Percentiles rank a stretch among this genome's conserved stretches.
Conservation (phyloP, 2,888 invertebrate species). For the Andrena bucephala region DNA sequence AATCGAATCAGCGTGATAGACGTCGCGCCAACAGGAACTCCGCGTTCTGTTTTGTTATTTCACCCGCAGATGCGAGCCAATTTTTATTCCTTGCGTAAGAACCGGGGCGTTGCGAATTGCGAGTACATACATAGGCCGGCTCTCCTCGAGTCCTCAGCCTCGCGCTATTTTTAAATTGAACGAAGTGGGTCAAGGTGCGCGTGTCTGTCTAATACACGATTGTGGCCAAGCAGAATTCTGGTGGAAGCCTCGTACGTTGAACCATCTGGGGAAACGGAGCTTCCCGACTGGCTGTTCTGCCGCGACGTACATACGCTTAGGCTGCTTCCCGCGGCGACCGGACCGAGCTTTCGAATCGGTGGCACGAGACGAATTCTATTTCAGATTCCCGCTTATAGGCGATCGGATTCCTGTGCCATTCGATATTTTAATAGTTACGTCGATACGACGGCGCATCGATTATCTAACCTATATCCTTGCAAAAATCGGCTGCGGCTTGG, state of each 20-base stretch:
- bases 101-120: slow-evolving; percentile 6
- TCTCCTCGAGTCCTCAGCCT: slow-evolving; percentile 33
- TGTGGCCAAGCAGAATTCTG: slow-evolving; percentile 6
- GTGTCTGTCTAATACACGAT: slow-evolving; percentile 6
- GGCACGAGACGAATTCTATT: slow-evolving; percentile 41
- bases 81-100: slow-evolving; percentile 45
- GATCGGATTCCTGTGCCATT: slow-evolving; percentile 46
- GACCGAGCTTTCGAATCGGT: slow-evolving; percentile 9
- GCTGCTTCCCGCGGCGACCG: neutral
- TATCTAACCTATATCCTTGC: slow-evolving; percentile 60
- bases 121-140: slow-evolving; percentile 5
- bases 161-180: slow-evolving; percentile 54
- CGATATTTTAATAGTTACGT: slow-evolving; percentile 62
- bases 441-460: slow-evolving; percentile 50
- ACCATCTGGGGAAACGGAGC: neutral
- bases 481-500: slow-evolving; percentile 59
- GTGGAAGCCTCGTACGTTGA: slow-evolving; percentile 14
- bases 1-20: neutral
- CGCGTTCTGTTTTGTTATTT: neutral
- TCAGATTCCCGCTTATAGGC: slow-evolving; percentile 30
- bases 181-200: slow-evolving; percentile 49
- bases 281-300: neutral
- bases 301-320: neutral
- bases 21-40: slow-evolving; percentile 22
- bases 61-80: slow-evolving; percentile 16